Base-by-base conservation (phyloP, 2,113 vertebrate genomes). In the Lasiurus cinereus region DNA sequence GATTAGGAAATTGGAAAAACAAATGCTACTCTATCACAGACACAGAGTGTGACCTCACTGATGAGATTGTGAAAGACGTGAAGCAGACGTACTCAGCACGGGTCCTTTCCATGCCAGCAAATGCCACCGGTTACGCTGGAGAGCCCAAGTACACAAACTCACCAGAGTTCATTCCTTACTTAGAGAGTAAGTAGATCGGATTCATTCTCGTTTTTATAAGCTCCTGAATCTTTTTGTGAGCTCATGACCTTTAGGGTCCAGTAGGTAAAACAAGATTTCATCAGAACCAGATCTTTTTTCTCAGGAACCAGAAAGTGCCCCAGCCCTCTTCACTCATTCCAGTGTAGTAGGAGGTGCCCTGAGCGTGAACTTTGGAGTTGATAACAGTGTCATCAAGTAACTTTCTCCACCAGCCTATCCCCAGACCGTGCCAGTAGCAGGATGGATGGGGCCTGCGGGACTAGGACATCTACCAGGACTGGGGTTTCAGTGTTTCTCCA, bases 41-140 rank as follows among this genome's bases (percentile, higher is more conserved):
- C 8, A 99, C 98, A 0, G 96, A 98, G 29, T 99, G 99, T 29
- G 99, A 99, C 78, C 97, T 99, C 94, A 99, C 99, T 2, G 94
- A 91, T 0, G 95, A 46, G 1, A 90, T 72, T 1, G 50, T 99
- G 50, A 96, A 89, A 7, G 94, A 99, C 0, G 90, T 98, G 19
- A 96, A 50, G 0, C 96, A 97, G 93, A 98, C 56, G 1, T 99
- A 99, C 8, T 74, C 12, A 1, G 99, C 99, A 0, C 98, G 99
- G 0, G 93, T 99, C 72, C 50, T 98, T 19, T 99, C 99, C 19
- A 93, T 98, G 70, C 95, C 0, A 1, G 1, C 59, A 13, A 36
- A 95, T 8, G 3, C 1, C 18, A 13, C 19, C 0, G 74, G 97
- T 18, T 95, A 98, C 14, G 10, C 93, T 0, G 96, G 74, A 2